Conservation (phyloP, 2,797 vertebrate species). For the Hirundo rustica region DNA sequence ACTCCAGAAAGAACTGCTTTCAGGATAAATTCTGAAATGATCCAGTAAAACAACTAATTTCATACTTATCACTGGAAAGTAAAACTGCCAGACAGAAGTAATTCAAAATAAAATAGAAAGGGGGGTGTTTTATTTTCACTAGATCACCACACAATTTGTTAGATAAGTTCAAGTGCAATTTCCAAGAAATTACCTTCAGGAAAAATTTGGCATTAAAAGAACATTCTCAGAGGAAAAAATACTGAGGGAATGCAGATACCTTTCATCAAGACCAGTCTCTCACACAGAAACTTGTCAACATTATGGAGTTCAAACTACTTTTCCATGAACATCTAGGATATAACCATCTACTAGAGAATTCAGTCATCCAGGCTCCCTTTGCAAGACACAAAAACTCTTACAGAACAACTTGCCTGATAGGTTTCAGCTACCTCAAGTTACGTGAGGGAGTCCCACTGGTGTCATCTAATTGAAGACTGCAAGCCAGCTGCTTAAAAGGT, state of each 20-base stretch:
- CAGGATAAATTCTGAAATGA: background rate
- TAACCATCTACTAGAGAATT: background rate
- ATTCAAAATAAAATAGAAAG: background rate
- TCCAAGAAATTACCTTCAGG: background rate
- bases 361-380: background rate
- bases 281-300: background rate
- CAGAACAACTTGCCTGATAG: background rate
- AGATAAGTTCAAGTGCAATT: background rate
- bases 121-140: background rate
- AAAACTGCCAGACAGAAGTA: background rate
- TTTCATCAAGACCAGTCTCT: background rate
- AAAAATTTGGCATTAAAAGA: background rate
- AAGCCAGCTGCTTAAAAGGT: background rate
- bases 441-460: background rate
- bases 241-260: background rate
- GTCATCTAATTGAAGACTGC: background rate
- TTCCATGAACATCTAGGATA: background rate
- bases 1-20: background rate
- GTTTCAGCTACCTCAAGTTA: conserved; percentile 4
- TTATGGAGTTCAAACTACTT: background rate
- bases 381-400: background rate
- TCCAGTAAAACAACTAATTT: background rate
- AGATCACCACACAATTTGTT: background rate
- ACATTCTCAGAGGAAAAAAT: background rate
- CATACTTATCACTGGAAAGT: background rate